Conservation (phyloP, 1,140 invertebrate species). For the Magallana ariakensis region DNA sequence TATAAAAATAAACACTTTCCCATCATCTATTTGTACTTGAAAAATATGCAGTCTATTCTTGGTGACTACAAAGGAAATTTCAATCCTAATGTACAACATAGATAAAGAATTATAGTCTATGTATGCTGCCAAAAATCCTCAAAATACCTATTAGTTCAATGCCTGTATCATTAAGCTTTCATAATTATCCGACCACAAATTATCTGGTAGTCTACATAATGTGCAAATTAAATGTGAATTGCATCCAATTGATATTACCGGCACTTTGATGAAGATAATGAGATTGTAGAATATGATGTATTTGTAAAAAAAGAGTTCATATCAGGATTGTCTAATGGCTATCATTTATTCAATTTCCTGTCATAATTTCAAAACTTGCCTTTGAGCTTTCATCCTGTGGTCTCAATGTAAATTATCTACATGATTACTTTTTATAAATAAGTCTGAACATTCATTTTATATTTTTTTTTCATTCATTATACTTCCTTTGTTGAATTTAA, state of each 20-base stretch:
- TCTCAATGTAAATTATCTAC: neutral
- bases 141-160: neutral
- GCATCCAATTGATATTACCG: neutral
- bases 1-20: no score
- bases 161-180: neutral
- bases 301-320: neutral
- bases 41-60: no score
- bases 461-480: no score
- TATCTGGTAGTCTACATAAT: neutral
- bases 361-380: neutral
- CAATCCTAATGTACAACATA: no score
- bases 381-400: neutral
- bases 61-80: no score
- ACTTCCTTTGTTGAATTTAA: no score
- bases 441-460: no score
- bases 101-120: neutral
- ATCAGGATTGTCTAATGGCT: neutral
- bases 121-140: neutral
- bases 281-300: neutral
- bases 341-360: conserved; percentile 12
- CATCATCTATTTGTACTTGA: no score
- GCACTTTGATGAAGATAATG: conserved; percentile 16
- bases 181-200: neutral
- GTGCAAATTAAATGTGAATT: neutral
- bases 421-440: no score